phyloP scores from a whole-genome alignment of 1,140 invertebrate species.

The Choristoneura fumiferana region DNA sequence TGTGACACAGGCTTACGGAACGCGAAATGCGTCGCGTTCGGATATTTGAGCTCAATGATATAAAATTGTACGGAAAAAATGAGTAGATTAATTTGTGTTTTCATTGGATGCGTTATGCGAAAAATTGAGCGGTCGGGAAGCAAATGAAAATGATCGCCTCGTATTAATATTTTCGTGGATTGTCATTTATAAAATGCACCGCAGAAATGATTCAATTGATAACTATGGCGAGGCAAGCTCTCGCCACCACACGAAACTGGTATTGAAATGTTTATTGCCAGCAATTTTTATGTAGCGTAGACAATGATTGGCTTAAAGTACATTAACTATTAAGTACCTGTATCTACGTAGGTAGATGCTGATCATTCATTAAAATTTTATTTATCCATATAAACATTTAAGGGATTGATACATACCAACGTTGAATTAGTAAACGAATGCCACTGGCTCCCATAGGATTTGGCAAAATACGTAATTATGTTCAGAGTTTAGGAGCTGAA shows the following conservation, averaged over 20 bases:
- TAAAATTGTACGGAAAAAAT: conserved; percentile 77
- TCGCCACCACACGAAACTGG: too few relatives aligned
- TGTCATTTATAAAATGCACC: conserved; percentile 48
- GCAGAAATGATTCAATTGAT: conserved; percentile 14
- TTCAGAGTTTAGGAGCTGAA: conserved; percentile 68
- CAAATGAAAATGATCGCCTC: conserved; percentile 69
- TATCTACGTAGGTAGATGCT: too few relatives aligned
- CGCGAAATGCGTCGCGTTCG: conserved; percentile 58
- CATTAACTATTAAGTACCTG: too few relatives aligned
- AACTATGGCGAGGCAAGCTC: background rate
- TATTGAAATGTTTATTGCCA: too few relatives aligned
- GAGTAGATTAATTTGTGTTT: conserved; percentile 77
- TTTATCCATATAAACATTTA: too few relatives aligned
- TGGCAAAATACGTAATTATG: conserved; percentile 62
- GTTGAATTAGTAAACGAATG: conserved; percentile 40
- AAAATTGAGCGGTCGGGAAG: conserved; percentile 66
- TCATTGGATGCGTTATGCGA: conserved; percentile 73
- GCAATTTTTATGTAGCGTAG: too few relatives aligned
- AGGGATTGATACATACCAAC: background rate
- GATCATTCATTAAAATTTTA: too few relatives aligned
- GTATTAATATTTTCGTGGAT: conserved; percentile 60
- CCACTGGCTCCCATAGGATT: conserved; percentile 39
- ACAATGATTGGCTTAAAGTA: too few relatives aligned
- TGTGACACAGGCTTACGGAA: conserved; percentile 65
- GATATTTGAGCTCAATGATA: conserved; percentile 72